Percentiles rank a stretch among this genome's conserved stretches.
Conservation (phyloP, 2,113 vertebrate species). For the Bettongia penicillata region DNA sequence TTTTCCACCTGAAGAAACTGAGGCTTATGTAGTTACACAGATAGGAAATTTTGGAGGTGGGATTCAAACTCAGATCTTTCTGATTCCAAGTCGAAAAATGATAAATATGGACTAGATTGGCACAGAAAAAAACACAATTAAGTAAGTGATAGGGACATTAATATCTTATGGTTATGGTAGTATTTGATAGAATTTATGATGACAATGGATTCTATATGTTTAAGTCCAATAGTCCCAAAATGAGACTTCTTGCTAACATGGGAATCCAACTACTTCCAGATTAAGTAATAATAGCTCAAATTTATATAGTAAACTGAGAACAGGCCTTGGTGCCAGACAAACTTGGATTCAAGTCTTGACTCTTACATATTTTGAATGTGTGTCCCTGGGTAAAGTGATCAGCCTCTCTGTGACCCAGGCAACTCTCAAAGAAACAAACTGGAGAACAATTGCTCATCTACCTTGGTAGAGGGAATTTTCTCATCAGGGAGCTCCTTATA, state of each 20-base stretch:
- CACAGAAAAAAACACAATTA: constrained; percentile 27
- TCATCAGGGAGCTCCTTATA: not conserved
- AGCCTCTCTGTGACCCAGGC: not conserved
- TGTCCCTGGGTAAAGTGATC: not conserved
- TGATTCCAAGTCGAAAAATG: not conserved
- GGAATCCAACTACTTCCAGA: not conserved
- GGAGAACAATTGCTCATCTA: not conserved
- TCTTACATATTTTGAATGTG: not conserved
- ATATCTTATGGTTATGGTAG: not conserved
- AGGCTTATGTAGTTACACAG: not conserved
- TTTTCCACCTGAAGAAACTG: not conserved
- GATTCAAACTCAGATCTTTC: not conserved
- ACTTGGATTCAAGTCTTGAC: not conserved
- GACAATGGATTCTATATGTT: not conserved
- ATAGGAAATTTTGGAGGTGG: not conserved
- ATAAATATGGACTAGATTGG: constrained; percentile 10
- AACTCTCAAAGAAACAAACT: not conserved
- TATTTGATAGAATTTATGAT: constrained; percentile 33
- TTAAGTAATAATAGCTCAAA: not conserved
- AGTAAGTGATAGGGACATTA: constrained; percentile 17
- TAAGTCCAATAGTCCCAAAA: not conserved
- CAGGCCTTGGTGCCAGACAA: not conserved
- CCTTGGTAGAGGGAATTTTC: not conserved
- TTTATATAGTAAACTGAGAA: not conserved
- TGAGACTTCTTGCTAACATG: not conserved